Conservation (phyloP, 2,797 vertebrate species). For the Aratinga solstitialis region DNA sequence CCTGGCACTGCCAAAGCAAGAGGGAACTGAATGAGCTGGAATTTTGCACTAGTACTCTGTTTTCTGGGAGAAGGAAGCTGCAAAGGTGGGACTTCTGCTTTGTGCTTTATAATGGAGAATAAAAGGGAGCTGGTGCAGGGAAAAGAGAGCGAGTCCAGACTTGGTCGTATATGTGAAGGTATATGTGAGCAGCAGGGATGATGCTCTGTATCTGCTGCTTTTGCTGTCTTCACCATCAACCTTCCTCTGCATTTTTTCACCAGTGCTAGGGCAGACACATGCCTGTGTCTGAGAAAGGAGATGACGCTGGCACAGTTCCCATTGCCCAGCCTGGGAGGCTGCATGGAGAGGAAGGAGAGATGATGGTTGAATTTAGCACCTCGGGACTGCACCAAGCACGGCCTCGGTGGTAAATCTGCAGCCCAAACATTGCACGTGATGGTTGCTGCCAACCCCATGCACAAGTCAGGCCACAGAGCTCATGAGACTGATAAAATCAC, state of each 20-base stretch:
- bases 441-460: not conserved
- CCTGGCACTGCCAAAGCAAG: not conserved
- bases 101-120: not conserved
- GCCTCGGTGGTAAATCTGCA: not conserved
- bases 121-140: not conserved
- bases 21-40: not conserved
- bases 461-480: not conserved
- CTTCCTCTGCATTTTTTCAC: accelerated
- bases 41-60: accelerated
- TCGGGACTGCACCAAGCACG: accelerated
- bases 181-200: not conserved
- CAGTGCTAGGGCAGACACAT: not conserved
- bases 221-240: not conserved
- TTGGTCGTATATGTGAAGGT: accelerated
- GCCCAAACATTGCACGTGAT: not conserved
- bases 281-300: not conserved
- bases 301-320: accelerated
- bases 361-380: not conserved
- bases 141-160: not conserved
- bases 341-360: not conserved
- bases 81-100: not conserved
- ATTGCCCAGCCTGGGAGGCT: not conserved
- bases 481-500: not conserved
- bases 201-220: not conserved
- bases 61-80: not conserved